These are phyloP conservation scores for Ranitomeya variabilis DNA, from an alignment of 2,113 vertebrate species.

Conservation along the genomic window DNA sequence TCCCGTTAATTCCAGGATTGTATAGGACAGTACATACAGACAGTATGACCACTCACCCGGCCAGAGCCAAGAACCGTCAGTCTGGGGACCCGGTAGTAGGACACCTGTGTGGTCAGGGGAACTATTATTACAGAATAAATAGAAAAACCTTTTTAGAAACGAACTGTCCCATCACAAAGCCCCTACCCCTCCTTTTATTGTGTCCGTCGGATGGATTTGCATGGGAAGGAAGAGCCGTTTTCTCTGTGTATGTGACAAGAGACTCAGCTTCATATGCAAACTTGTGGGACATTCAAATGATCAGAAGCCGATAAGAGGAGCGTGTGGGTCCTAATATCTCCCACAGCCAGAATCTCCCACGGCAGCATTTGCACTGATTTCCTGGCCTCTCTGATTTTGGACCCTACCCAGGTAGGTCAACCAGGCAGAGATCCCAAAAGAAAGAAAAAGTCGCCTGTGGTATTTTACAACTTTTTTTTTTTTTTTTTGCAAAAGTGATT, in stretches of 20 bases:
- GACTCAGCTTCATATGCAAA: slow-evolving; percentile 54
- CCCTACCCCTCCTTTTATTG: background rate
- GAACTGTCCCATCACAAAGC: slow-evolving; percentile 18
- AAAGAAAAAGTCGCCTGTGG: background rate
- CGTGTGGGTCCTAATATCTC: background rate
- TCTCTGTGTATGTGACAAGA: slow-evolving; percentile 43
- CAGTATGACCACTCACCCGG: background rate
- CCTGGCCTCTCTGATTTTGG: background rate
- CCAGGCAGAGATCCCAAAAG: background rate
- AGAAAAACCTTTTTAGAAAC: background rate
- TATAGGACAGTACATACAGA: background rate
- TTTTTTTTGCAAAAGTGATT: background rate
- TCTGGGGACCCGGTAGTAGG: background rate
- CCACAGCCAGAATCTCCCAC: background rate
- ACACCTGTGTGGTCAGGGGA: background rate
- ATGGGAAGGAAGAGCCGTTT: slow-evolving; percentile 56
- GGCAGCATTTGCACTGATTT: background rate
- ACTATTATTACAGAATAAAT: background rate
- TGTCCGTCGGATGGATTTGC: slow-evolving; percentile 47
- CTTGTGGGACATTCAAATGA: slow-evolving; percentile 55
- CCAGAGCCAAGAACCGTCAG: background rate
- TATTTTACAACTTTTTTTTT: background rate
- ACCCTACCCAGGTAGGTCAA: background rate
- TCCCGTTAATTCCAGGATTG: slow-evolving; percentile 45
- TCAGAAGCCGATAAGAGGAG: slow-evolving; percentile 26